Evolutionary conservation across 1,140 invertebrate species (phyloP), one percentile per base, ranked within the genome.

Genomic region (Thaumetopoea pityocampa): DNA sequence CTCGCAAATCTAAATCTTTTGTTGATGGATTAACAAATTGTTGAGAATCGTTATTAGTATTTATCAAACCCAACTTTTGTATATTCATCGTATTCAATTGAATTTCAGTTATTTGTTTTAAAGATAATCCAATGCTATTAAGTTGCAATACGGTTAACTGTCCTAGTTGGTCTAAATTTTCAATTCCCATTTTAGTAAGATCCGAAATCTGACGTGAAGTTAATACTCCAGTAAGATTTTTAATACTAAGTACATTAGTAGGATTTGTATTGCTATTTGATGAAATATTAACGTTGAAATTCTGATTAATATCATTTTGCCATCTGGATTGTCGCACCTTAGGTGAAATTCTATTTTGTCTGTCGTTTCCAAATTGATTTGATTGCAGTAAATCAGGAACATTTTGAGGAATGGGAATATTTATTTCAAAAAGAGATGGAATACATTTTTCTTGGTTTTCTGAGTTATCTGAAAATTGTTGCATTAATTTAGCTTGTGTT

Each of bases 401-500:
- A 50, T 62, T 67, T 63, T 73, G 71, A 10, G 86, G 86, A 37
- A 86, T 85, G 1, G 79, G 80, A 43, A 88, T 83, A 64, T 84
- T 85, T 45, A 89, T 66, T 56, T 89, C 88, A 67, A 89, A 88
- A 17, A 88, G 67, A 15, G 86, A 88, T 16, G 87, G 87, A 55
- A 88, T 87, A 47, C 59, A 80, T 51, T 81, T 81, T 33, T 70
- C 67, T 40, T 77, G 67, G 29, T 14, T 50, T 19, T 83, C 78
- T 34, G 54, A 44, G 47, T 61, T 78, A 57, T 65, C 70, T 22
- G 68, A 59, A 61, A 70, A 89, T 55, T 89, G 84, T 52, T 89
- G 87, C 22, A 88, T 85, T 38, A 92, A 67, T 66, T 88, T 89
- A 54, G 88, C 87, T 60, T 93, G 91, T 3, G 90, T 90, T 9